A percentile compares a stretch with the other conserved stretches of the same genome.
Conservation (phyloP, 1,140 invertebrate genomes). For the Cotesia vestalis region DNA sequence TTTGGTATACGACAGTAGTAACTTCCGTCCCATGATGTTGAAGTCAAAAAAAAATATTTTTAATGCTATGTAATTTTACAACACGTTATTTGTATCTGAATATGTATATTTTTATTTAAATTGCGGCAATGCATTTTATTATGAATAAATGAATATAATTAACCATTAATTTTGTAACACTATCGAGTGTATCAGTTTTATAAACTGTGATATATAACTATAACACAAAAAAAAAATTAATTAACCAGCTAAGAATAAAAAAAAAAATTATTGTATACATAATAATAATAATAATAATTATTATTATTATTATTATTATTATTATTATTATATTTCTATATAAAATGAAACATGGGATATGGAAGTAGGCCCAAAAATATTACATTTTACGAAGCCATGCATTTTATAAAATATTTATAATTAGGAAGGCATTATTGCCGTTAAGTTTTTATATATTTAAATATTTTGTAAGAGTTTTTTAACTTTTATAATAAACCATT, state of each 20-base stretch:
- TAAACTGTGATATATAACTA: slow-evolving; percentile 61
- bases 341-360: not conserved
- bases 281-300: slow-evolving; percentile 6
- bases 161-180: slow-evolving; percentile 42
- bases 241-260: not conserved
- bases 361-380: not conserved
- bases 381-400: not conserved
- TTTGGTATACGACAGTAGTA: slow-evolving; percentile 17
- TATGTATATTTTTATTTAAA: no score
- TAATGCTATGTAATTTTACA: no score
- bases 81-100: not conserved
- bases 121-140: slow-evolving; percentile 1
- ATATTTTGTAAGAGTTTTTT: not conserved
- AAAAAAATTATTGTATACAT: not conserved
- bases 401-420: no score
- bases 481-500: not conserved
- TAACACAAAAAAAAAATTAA: slow-evolving; percentile 28
- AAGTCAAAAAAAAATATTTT: not conserved
- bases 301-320: no score
- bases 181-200: slow-evolving; percentile 52
- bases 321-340: not conserved
- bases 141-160: not conserved
- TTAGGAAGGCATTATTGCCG: no score
- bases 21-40: slow-evolving; percentile 10
- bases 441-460: no score